Base-by-base conservation (phyloP, 2,113 vertebrate genomes). In the Channa argus region DNA sequence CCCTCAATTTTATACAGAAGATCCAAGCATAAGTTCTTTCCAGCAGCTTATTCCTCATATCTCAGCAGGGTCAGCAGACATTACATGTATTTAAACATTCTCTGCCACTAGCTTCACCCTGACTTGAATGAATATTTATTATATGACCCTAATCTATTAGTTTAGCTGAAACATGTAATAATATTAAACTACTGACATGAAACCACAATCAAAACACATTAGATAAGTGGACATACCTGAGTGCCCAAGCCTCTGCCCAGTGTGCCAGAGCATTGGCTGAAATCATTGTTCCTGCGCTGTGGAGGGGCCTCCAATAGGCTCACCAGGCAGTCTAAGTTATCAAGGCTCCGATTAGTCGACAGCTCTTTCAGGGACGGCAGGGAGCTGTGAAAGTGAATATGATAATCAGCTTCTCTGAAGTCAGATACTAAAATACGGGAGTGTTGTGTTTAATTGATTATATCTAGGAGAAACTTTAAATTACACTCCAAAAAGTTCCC, bases 321-420 rank as follows among this genome's bases (percentile, higher is more conserved):
- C 85, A 97, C 96, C 1, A 99, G 94, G 62, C 96, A 99, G 90
- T 99, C 98, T 80, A 98, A 92, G 89, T 95, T 97, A 89, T 99
- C 97, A 72, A 99, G 94, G 89, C 98, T 99, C 92, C 97, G 97
- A 88, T 92, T 93, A 63, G 90, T 94, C 69, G 94, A 83, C 83
- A 89, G 83, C 88, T 95, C 94, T 76, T 94, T 93, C 74, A 95
- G 85, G 39, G 91, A 94, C 0, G 94, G 94, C 85, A 95, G 91
- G 77, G 93, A 89, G 77, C 94, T 95, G 88, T 44, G 74, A 79
- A 74, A 63, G 63, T 52, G 51, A 80, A 77, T 1, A 53, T 34
- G 43, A 79, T 55, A 64, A 85, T 86, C 53, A 87, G 53, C 39
- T 60, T 61, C 62, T 72, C 41, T 62, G 62, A 62, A 71, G 49